Base-by-base conservation (phyloP, 2,888 invertebrate species). In the Limnephilus auricula region DNA sequence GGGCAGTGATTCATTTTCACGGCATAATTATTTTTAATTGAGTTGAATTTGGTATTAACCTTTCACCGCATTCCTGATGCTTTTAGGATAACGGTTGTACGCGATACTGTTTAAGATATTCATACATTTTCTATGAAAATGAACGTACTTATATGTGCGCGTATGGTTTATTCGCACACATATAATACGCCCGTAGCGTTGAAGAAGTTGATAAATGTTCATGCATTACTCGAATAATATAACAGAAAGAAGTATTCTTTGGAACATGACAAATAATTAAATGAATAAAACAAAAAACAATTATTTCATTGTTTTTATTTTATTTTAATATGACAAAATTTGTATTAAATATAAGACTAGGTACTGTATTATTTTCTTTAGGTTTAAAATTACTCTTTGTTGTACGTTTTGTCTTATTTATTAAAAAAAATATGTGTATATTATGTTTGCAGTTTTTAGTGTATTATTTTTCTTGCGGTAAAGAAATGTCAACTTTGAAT, bases 291-390 rank as follows among this genome's bases (percentile, higher is more conserved):
- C 34, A 32, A 18, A 79, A 87, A 78, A 79, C 15, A 87, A 31
- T 32, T 32, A 32, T n/a, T 40, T 30, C 34, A 32, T 50, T 50
- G 31, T 79, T 88, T 88, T 88, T 88, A 32, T 88, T 88, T 88
- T 37, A 40, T 85, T 85, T 45, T 88, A 78, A 78, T 78, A 32
- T 88, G 87, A 88, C 87, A 88, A 88, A 34, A 25, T 32, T 88
- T 88, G 87, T 88, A 88, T 79, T 88, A 25, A n/a, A 88, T n/a
- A 88, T 88, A 78, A 78, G 87, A 88, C 87, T 78, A 88, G 15
- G 40, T 86, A 50, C 30, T 86, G 86, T 86, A 86, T 86, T 86
- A 86, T 86, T 86, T 86, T 86, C 31, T 31, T 86, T 50, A 50
- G 31, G 85, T 30, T 83, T 83, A 83, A 83, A 18, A 83, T 13